Evolutionary conservation across 2,797 vertebrate species (phyloP).

Genomic region (Erpetoichthys calabaricus): DNA sequence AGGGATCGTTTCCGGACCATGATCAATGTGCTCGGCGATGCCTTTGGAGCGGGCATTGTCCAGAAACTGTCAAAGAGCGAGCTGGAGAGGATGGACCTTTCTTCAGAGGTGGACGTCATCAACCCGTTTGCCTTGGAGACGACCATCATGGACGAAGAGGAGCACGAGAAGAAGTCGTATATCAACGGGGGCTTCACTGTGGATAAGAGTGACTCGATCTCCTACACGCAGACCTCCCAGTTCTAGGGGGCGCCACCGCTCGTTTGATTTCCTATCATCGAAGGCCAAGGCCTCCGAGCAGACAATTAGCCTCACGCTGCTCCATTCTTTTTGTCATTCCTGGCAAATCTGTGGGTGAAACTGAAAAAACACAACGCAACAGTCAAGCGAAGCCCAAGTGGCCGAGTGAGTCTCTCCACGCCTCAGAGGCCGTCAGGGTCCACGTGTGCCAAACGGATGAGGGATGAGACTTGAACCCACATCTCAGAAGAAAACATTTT

Average conservation of each 20-base stretch:
- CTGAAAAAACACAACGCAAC: no score
- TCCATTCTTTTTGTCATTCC: no score
- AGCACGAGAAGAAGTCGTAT: constrained; percentile 80
- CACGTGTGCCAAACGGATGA: no score
- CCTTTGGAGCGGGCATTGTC: constrained; percentile 81
- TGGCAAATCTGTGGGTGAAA: no score
- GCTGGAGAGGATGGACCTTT: constrained; percentile 74
- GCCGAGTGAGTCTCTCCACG: no score
- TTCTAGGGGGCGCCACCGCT: constrained; percentile 50
- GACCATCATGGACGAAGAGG: constrained; percentile 59
- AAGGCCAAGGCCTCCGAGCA: no score
- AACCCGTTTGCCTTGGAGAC: constrained; percentile 86
- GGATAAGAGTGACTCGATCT: constrained; percentile 89
- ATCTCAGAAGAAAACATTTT: no score
- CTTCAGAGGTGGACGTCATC: constrained; percentile 74
- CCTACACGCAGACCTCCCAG: constrained; percentile 92
- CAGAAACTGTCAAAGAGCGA: constrained; percentile 86
- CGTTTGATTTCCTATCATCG: no score
- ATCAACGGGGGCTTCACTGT: constrained; percentile 86
- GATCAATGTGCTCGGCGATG: constrained; percentile 93
- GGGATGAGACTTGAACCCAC: no score
- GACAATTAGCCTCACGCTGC: no score
- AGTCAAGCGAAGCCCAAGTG: no score
- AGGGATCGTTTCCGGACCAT: constrained; percentile 95
- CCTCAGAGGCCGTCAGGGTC: no score